phyloP scores from a whole-genome alignment of 2,888 invertebrate species.

The Eurois occulta region DNA sequence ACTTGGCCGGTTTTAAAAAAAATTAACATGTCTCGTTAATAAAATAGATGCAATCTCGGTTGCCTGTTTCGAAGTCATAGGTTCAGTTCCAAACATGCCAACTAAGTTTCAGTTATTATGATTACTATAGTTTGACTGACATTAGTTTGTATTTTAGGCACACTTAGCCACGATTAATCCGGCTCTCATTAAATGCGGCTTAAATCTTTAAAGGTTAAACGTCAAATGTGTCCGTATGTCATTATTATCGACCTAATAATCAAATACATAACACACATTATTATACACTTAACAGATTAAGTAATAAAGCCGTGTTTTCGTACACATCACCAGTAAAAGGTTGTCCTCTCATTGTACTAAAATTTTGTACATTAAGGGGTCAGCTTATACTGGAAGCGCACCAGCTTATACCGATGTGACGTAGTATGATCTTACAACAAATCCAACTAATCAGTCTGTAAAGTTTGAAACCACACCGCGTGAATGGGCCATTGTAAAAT shows the following conservation, averaged over 20 bases:
- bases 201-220: neutral
- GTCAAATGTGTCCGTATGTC: too few species aligned
- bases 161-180: neutral
- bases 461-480: slow-evolving; percentile 21
- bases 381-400: neutral
- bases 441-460: slow-evolving; percentile 17
- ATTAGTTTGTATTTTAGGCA: neutral
- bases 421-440: neutral
- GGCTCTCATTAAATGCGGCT: neutral
- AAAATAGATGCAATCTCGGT: neutral
- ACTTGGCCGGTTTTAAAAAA: too few species aligned
- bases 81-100: neutral
- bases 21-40: neutral
- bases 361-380: neutral
- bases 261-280: neutral
- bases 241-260: neutral
- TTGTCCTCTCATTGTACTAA: neutral
- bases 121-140: neutral
- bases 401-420: neutral
- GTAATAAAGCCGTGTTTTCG: slow-evolving; percentile 9
- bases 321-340: neutral
- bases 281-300: slow-evolving; percentile 4
- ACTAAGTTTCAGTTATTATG: neutral
- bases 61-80: neutral
- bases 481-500: slow-evolving; percentile 34